Conservation (phyloP, 2,797 vertebrate species). For the Molossus molossus region DNA sequence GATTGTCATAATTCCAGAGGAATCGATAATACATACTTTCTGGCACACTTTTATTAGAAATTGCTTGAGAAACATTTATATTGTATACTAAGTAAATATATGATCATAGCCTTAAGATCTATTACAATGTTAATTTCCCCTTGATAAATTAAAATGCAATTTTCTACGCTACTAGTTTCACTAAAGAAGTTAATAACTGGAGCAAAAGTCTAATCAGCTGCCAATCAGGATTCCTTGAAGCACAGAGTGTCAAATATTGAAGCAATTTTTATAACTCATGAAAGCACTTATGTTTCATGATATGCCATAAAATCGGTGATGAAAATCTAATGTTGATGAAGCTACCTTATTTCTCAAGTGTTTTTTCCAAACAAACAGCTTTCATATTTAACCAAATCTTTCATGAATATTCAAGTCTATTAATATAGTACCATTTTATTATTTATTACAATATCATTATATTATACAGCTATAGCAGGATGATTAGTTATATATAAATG, state of each 20-base stretch:
- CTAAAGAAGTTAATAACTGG: conserved; percentile 96
- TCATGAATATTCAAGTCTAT: conserved; percentile 91
- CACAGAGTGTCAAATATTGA: conserved; percentile 95
- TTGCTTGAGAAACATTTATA: conserved; percentile 85
- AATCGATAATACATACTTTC: conserved; percentile 78
- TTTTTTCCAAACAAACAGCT: conserved; percentile 89
- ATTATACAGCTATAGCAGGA: conserved; percentile 85
- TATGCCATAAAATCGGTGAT: conserved; percentile 88
- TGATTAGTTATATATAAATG: conserved; percentile 91
- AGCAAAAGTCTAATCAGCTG: conserved; percentile 98
- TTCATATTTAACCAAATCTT: conserved; percentile 86
- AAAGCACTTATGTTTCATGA: conserved; percentile 90
- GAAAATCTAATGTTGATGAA: conserved; percentile 88
- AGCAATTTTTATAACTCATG: conserved; percentile 91
- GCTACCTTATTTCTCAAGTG: conserved; percentile 88
- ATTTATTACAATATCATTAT: not conserved
- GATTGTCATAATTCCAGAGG: conserved; percentile 82
- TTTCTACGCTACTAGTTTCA: conserved; percentile 97
- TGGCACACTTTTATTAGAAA: conserved; percentile 84
- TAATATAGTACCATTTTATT: conserved; percentile 87
- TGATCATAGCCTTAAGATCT: conserved; percentile 86
- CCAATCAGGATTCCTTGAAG: conserved; percentile 95
- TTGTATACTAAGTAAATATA: conserved; percentile 89
- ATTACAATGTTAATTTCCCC: conserved; percentile 88
- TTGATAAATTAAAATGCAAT: conserved; percentile 95